phyloP scores from a whole-genome alignment of 2,797 vertebrate genomes.

The Hippoglossus hippoglossus region DNA sequence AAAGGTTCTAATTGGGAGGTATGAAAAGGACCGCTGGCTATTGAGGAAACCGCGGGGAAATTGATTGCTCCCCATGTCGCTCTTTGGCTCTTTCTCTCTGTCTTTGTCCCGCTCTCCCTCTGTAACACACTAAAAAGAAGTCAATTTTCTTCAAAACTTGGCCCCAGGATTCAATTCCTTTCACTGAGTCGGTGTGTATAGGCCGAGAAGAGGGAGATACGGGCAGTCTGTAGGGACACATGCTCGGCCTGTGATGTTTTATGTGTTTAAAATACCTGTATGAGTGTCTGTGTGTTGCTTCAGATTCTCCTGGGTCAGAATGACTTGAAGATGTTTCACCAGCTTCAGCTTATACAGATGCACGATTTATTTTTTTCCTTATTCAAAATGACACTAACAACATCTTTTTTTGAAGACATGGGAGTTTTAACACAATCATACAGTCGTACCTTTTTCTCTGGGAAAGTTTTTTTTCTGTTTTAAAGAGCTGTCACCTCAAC shows the following conservation, averaged over 20 bases:
- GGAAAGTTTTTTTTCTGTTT: no score
- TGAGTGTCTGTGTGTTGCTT: slow-evolving; percentile 12
- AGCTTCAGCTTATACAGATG: no score
- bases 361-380: neutral
- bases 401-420: neutral
- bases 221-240: slow-evolving; percentile 28
- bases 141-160: slow-evolving; percentile 81
- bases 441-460: neutral
- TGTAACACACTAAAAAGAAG: slow-evolving; percentile 69
- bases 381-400: neutral
- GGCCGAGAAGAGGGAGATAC: slow-evolving; percentile 23
- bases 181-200: slow-evolving; percentile 23
- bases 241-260: slow-evolving; percentile 13
- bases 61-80: slow-evolving; percentile 79
- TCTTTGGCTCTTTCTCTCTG: slow-evolving; percentile 56
- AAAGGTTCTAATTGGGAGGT: slow-evolving; percentile 88
- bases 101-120: slow-evolving; percentile 65
- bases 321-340: slow-evolving; percentile 4
- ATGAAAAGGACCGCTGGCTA: slow-evolving; percentile 82
- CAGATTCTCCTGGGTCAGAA: slow-evolving; percentile 14
- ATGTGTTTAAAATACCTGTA: slow-evolving; percentile 5
- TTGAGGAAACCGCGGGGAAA: slow-evolving; percentile 85
- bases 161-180: slow-evolving; percentile 63
- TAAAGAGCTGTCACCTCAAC: no score
- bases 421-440: neutral